These are phyloP conservation scores for Calonectris borealis DNA, from an alignment of 2,113 vertebrate genomes.

Conservation along the genomic window DNA sequence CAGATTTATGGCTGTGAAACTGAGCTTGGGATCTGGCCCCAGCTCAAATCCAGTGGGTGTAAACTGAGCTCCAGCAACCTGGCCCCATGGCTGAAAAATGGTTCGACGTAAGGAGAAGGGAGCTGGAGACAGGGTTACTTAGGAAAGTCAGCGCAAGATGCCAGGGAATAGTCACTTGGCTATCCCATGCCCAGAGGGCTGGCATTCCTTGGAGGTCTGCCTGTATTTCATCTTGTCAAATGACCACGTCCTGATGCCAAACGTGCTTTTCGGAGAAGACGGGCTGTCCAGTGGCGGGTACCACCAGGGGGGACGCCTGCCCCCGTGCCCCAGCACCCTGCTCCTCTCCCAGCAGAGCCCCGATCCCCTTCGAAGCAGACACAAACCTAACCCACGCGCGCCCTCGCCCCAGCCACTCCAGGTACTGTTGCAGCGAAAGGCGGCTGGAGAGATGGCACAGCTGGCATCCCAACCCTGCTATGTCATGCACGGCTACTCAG, in stretches of 20 bases:
- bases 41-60: slow-evolving; percentile 18
- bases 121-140: slow-evolving; percentile 30
- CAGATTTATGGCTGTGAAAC: slow-evolving; percentile 55
- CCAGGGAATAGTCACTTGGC: slow-evolving; percentile 40
- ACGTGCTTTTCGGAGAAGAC: neutral
- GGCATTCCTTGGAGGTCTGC: slow-evolving; percentile 41
- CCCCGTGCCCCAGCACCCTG: neutral
- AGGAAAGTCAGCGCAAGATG: slow-evolving; percentile 18
- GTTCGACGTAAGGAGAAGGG: slow-evolving; percentile 8
- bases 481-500: slow-evolving; percentile 59
- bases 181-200: slow-evolving; percentile 2
- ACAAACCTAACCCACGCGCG: fast-evolving
- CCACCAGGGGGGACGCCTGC: neutral
- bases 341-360: neutral
- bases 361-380: neutral
- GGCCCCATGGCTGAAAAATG: slow-evolving; percentile 11
- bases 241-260: slow-evolving; percentile 11
- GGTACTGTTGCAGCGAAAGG: neutral
- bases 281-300: neutral
- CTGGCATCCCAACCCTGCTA: slow-evolving; percentile 36
- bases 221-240: slow-evolving; percentile 45
- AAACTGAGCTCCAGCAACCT: slow-evolving; percentile 46
- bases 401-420: neutral
- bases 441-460: neutral
- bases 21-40: slow-evolving; percentile 29